A percentile compares a stretch with the other conserved stretches of the same genome.
Conservation (phyloP, 2,797 vertebrate genomes). For the Epinephelus malabaricus region DNA sequence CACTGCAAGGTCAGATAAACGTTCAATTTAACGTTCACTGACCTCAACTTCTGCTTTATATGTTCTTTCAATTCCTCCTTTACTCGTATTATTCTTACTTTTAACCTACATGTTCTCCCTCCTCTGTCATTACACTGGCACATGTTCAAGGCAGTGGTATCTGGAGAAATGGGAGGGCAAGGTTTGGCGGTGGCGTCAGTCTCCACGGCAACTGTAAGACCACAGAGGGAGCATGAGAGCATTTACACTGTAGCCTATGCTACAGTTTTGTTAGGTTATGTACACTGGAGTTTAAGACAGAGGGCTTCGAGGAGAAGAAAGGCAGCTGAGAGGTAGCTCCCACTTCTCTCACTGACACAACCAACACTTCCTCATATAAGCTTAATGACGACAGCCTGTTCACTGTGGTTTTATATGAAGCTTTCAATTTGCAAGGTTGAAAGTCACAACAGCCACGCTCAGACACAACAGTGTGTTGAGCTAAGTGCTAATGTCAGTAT, state of each 20-base stretch:
- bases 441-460: background rate
- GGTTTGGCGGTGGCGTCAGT: background rate
- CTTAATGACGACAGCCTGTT: too few relatives aligned
- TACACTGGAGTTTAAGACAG: background rate
- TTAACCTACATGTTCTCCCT: background rate
- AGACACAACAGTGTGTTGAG: too few relatives aligned
- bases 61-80: background rate
- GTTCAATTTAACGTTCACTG: background rate
- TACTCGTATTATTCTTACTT: background rate
- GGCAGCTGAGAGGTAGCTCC: background rate
- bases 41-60: constrained; percentile 37
- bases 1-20: background rate
- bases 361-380: background rate
- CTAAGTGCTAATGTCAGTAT: too few relatives aligned
- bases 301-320: constrained; percentile 2
- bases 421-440: too few relatives aligned
- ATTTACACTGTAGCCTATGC: background rate
- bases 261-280: background rate
- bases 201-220: constrained; percentile 22
- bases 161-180: constrained; percentile 14
- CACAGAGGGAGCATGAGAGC: background rate
- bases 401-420: background rate
- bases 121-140: constrained; percentile 2
- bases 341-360: background rate
- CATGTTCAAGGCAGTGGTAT: constrained; percentile 2